These are phyloP conservation scores for Dicyrtoma fusca DNA, from an alignment of 2,888 invertebrate species.

Conservation along the genomic window DNA sequence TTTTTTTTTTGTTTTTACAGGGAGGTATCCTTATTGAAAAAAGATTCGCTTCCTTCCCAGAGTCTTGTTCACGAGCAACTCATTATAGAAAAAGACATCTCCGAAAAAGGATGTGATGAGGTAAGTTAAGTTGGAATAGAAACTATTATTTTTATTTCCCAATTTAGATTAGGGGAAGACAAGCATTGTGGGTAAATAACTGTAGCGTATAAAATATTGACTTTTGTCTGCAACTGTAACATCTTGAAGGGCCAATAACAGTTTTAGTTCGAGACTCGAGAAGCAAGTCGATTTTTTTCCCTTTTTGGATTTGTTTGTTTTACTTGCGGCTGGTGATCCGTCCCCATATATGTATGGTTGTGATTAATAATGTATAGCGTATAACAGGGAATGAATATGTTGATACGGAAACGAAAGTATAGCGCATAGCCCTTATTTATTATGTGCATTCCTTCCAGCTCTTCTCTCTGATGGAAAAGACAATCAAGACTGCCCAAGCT, in stretches of 20 bases:
- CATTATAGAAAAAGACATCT: conserved; percentile 73
- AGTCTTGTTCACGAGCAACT: conserved; percentile 65
- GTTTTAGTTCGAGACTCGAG: background rate
- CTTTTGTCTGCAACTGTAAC: background rate
- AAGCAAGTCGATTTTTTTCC: background rate
- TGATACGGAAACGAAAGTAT: background rate
- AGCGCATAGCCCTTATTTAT: conserved; percentile 10
- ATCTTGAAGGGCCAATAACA: background rate
- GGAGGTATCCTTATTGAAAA: conserved; percentile 46
- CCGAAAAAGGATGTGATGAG: conserved; percentile 81
- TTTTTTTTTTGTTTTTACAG: conserved; percentile 35
- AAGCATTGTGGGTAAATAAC: too few relatives aligned
- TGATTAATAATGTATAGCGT: background rate
- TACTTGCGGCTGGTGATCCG: too few relatives aligned
- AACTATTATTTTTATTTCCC: background rate
- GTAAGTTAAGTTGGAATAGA: conserved; percentile 58
- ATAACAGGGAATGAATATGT: background rate
- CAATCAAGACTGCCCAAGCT: conserved; percentile 75
- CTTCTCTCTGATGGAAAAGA: conserved; percentile 71
- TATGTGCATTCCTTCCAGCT: conserved; percentile 56
- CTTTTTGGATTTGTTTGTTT: conserved; percentile 4
- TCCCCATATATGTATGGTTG: background rate
- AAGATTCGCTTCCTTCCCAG: conserved; percentile 50
- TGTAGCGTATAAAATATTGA: too few relatives aligned
- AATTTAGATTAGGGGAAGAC: too few relatives aligned